Base-by-base conservation (phyloP, 2,797 vertebrate species). In the Enteromius treurensis region DNA sequence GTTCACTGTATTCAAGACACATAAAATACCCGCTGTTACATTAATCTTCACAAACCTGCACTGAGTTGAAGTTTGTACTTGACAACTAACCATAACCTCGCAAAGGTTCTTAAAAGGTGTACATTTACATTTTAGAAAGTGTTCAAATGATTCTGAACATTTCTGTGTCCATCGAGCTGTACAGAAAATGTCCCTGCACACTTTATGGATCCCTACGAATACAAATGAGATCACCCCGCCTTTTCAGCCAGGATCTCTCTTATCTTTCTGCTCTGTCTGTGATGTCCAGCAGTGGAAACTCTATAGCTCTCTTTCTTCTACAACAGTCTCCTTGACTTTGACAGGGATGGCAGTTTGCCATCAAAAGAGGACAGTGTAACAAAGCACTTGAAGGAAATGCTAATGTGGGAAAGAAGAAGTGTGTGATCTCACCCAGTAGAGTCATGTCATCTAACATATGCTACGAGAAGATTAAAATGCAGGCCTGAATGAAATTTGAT, bases 321-420 rank as follows among this genome's bases (percentile, higher is more conserved):
- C 51, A 78, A 15, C 64, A 84, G 67, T 86, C 65, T 80, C 85
- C 77, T 83, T 86, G 65, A 82, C 53, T 85, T 73, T 85, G 45
- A 84, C 69, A 80, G 49, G 73, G 49, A 58, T 71, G 55, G 81
- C 32, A 64, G 82, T 68, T 62, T 85, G 73, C 74, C 74, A 77
- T 77, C 55, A 37, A 71, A 47, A 76, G 60, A 47, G 58, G 73
- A 78, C 79, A 73, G 55, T 70, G 34, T 37, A 71, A 64, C 71
- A 77, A 65, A 47, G 26, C 65, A 60, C 64, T 78, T 76, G 4
- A 76, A 86, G 75, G 15, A 86, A 78, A 70, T 81, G 55, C 67
- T 81, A 79, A 58, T 67, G 62, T 75, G 51, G 47, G 65, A 65
- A 73, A 64, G 81, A 86, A 83, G 68, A 51, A 67, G 21, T 77